Evolutionary conservation across 2,113 vertebrate species (phyloP).

Genomic region (Scopus umbretta): DNA sequence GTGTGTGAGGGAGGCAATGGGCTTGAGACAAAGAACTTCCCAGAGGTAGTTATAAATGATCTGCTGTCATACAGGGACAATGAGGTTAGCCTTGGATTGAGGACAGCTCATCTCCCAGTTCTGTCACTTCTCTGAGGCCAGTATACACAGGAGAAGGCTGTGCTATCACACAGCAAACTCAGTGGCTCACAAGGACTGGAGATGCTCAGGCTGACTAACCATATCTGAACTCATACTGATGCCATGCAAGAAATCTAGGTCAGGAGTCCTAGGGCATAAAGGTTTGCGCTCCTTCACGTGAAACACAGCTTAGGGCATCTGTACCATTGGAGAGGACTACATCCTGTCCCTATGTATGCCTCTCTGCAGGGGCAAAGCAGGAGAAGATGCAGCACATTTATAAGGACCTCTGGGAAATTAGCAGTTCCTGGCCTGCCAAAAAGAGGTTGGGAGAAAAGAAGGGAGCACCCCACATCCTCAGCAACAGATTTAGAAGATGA

Average conservation of each 20-base stretch:
- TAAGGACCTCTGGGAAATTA: slow-evolving; percentile 42
- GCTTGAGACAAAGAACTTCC: slow-evolving; percentile 1
- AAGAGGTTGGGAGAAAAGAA: background rate
- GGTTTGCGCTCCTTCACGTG: background rate
- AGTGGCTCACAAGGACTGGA: background rate
- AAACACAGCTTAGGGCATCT: background rate
- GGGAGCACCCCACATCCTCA: background rate
- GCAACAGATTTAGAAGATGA: background rate
- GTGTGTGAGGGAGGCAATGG: background rate
- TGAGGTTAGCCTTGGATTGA: background rate
- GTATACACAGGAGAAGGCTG: background rate
- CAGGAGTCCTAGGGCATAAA: background rate
- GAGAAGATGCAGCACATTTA: background rate
- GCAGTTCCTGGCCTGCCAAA: background rate
- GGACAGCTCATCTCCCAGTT: background rate
- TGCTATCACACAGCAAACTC: background rate
- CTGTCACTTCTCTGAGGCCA: background rate
- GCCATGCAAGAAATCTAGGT: background rate
- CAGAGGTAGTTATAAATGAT: slow-evolving; percentile 44
- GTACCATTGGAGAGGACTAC: background rate
- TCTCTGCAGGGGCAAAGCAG: background rate
- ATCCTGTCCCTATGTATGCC: background rate
- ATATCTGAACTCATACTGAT: background rate
- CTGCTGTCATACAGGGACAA: background rate
- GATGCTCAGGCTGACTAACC: background rate